These are phyloP conservation scores for Sandelia bainsii DNA, from an alignment of 2,797 vertebrate species.

Conservation along the genomic window DNA sequence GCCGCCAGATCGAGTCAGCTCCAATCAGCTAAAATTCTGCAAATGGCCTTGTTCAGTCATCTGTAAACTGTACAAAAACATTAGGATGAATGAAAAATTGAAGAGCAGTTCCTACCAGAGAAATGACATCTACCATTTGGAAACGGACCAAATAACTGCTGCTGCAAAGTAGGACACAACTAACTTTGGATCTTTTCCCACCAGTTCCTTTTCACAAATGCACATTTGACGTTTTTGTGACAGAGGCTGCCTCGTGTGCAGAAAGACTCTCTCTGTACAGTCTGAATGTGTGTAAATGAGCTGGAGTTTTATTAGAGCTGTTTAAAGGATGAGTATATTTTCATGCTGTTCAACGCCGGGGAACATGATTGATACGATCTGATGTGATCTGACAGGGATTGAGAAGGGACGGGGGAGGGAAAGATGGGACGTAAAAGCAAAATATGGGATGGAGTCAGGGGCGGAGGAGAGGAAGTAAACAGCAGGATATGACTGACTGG, in stretches of 20 bases:
- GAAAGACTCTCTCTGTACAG: background rate
- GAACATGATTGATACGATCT: conserved; percentile 68
- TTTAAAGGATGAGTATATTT: conserved; percentile 23
- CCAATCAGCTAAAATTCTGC: conserved; percentile 1
- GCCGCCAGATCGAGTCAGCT: background rate
- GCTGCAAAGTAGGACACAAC: background rate
- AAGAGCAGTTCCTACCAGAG: background rate
- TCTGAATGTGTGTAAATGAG: conserved; percentile 6
- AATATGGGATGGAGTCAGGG: conserved; percentile 30
- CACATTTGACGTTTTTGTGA: background rate
- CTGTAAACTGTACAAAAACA: background rate
- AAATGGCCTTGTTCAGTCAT: background rate
- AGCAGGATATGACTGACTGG: conserved; percentile 20
- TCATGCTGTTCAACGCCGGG: conserved; percentile 20
- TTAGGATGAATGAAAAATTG: background rate
- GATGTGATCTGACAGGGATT: conserved; percentile 42
- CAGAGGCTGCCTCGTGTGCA: too few relatives aligned
- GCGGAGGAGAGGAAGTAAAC: conserved; percentile 27
- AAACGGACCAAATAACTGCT: background rate
- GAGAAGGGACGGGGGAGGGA: background rate
- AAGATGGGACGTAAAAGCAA: conserved; percentile 34
- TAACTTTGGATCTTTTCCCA: background rate
- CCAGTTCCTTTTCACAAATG: background rate
- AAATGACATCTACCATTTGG: background rate
- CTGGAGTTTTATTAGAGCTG: background rate